Evolutionary conservation across 2,888 invertebrate species (phyloP), one percentile per base, ranked within the genome.

Genomic region (Oconnorella tubifera): DNA sequence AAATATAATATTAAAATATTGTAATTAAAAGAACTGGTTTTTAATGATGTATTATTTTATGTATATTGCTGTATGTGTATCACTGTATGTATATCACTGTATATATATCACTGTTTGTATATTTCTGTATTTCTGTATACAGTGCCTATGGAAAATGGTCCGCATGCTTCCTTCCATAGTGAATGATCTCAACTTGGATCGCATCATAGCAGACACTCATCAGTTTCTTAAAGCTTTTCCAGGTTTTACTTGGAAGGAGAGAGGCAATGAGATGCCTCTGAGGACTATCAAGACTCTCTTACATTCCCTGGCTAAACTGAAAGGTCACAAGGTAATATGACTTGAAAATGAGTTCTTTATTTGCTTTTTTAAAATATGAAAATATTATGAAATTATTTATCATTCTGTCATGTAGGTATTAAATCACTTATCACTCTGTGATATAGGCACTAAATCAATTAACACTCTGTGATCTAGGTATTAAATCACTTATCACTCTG

Each of bases 81-180:
- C 40, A 40, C 40, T 40, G 40, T 19, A 19, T 40, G 40, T 40
- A 40, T 40, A 19, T 10, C 40, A 14, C 40, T 14, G 40, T 40
- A 19, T 40, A 10, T 40, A 19, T 40, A 40, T 19, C 40, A 40
- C 40, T 40, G 40, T 19, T 14, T 40, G 40, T 40, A 40, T 40
- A 19, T 10, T 19, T 40, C 40, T 31, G 40, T 19, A 19, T 40
- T 10, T 19, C 10, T 40, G 53, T 51, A 27, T 49, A 4, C 56
- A 63, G 84, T 97, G 96, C 80, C 87, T 95, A 78, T 97, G 97
- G 97, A 91, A 93, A 79, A 89, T 92, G 65, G 88, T 94, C 23
- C 91, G 93, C 82, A 88, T 90, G 83, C 87, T 97, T 76, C 88
- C 91, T 0, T 87, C 88, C 59, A 92, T 92, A 88, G 76, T 81